Conservation (phyloP, 2,113 vertebrate genomes). For the Micromys minutus region DNA sequence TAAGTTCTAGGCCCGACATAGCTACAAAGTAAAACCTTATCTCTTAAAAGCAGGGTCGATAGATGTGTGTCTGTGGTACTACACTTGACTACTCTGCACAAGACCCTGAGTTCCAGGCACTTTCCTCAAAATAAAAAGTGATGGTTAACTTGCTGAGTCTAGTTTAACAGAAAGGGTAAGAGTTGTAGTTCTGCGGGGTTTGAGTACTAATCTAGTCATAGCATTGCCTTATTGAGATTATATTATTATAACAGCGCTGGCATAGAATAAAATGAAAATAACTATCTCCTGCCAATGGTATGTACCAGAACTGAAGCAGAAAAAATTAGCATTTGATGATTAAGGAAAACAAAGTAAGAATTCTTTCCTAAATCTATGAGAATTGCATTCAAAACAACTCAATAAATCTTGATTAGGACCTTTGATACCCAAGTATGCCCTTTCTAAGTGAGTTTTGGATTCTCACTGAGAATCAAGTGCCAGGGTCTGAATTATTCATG, state of each 20-base stretch:
- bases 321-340: slow-evolving; percentile 41
- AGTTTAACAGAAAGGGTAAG: background rate
- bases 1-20: background rate
- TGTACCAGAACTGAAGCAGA: background rate
- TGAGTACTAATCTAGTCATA: slow-evolving; percentile 53
- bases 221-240: slow-evolving; percentile 19
- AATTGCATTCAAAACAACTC: slow-evolving; percentile 2
- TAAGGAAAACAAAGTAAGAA: slow-evolving; percentile 44
- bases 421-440: background rate
- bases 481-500: background rate
- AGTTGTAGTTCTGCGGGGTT: background rate
- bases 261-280: slow-evolving; percentile 45
- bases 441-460: slow-evolving; percentile 14
- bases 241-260: slow-evolving; percentile 26
- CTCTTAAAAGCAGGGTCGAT: background rate
- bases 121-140: too few species aligned
- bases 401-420: background rate
- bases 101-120: too few species aligned
- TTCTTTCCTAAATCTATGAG: background rate
- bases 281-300: slow-evolving; percentile 19
- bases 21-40: background rate
- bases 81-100: background rate
- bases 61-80: background rate
- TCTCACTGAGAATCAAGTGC: background rate
- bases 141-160: slow-evolving; percentile 26